A percentile compares a stretch with the other conserved stretches of the same genome.
phyloP scores from a whole-genome alignment of 2,113 vertebrate species.

The Gymnobelideus leadbeateri region DNA sequence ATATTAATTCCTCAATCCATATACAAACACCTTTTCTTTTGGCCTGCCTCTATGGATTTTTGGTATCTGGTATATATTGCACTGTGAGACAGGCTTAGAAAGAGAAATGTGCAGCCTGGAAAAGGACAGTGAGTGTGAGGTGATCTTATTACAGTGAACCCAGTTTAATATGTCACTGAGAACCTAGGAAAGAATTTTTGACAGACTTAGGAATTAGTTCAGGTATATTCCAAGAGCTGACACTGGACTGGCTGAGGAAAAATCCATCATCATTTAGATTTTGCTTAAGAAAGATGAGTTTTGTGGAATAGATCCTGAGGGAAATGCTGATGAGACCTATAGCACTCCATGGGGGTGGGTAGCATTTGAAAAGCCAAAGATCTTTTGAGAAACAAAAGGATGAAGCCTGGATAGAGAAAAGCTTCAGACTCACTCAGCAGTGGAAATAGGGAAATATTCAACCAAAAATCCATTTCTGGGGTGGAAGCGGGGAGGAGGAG shows the following conservation, averaged over 20 bases:
- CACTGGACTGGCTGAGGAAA: slow-evolving; percentile 13
- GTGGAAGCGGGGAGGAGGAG: background rate
- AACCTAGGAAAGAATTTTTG: slow-evolving; percentile 1
- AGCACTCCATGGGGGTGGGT: background rate
- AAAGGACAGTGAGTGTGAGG: background rate
- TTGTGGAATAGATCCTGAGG: background rate
- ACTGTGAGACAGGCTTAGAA: slow-evolving; percentile 35
- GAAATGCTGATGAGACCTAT: background rate
- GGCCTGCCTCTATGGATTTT: slow-evolving; percentile 37
- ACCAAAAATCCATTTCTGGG: background rate
- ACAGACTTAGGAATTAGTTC: slow-evolving; percentile 8
- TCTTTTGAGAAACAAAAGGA: background rate
- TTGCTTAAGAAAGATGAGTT: slow-evolving; percentile 25
- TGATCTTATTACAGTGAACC: background rate
- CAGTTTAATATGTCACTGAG: background rate
- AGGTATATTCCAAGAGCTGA: slow-evolving; percentile 12
- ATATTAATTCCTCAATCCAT: slow-evolving; percentile 31
- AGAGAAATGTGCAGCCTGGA: slow-evolving; percentile 1
- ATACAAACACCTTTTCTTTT: slow-evolving; percentile 50
- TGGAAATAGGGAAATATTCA: background rate
- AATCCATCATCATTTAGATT: slow-evolving; percentile 10
- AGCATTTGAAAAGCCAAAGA: background rate
- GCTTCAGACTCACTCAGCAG: background rate
- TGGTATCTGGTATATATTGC: slow-evolving; percentile 54
- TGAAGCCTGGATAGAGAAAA: background rate